Base-by-base conservation (phyloP, 2,797 vertebrate species). In the Anabacerthia variegaticeps region DNA sequence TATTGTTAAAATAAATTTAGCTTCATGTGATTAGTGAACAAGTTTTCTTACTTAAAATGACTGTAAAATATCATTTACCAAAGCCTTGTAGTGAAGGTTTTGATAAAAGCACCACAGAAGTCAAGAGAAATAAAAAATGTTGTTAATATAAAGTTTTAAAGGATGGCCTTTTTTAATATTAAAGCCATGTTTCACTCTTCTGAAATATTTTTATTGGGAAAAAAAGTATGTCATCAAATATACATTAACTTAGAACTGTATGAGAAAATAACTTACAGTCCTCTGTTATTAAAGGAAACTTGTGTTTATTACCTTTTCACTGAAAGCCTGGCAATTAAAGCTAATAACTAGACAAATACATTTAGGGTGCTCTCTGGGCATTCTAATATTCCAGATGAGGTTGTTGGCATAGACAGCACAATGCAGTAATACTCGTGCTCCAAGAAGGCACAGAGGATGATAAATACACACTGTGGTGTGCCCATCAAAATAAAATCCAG, bases 401-500 rank as follows among this genome's bases (percentile, higher is more conserved):
- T 15, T 12, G 32, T 71, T 80, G 72, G 74, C 55, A 36, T 12
- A 48, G 63, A 32, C 34, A 39, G 14, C 12, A 36, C 14, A 34
- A 36, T 24, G 66, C 58, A 69, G 74, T 14, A 74, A 52, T 21
- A 17, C 34, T 69, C 10, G 0, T 66, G n/a, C 75, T 91, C 44
- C 44, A n/a, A 49, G 76, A 58, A 85, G 61, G 63, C 76, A 78
- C 18, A 49, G 36, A 86, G 49, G 63, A 67, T 89, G 58, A 41
- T 48, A 72, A 93, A 80, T 54, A 39, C 49, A 52, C 44, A 21
- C 24, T 79, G 43, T 6, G 3, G 14, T 39, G 43, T 68, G 80
- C 66, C 74, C 75, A 54, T 76, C 78, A 89, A 78, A 88, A 95
- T 41, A 63, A 75, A 93, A 87, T 79, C 75, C 79, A 6, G 14